phyloP scores from a whole-genome alignment of 1,140 invertebrate genomes.

The Aphelinus atriplicis region DNA sequence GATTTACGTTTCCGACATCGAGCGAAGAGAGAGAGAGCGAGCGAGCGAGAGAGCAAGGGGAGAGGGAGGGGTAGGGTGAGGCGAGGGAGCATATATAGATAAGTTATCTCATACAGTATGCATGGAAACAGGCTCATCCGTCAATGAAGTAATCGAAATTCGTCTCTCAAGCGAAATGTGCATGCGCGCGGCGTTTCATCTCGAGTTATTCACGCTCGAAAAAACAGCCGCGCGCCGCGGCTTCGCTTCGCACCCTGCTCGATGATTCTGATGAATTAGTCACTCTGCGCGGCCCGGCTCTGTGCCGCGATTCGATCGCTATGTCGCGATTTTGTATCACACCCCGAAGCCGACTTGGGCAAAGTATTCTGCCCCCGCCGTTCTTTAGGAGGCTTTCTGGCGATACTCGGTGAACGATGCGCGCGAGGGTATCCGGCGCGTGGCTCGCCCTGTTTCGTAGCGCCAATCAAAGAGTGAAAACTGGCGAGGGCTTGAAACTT shows the following conservation, averaged over 20 bases:
- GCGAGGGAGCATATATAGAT: background rate
- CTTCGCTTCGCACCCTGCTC: background rate
- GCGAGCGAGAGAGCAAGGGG: too few species aligned
- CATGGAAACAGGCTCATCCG: conserved; percentile 48
- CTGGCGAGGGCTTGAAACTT: too few species aligned
- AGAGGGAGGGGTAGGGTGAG: too few species aligned
- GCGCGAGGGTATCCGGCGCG: too few species aligned
- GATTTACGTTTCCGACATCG: conserved; percentile 22
- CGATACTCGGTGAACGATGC: too few species aligned
- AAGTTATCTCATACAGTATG: conserved; percentile 48
- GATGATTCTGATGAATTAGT: background rate
- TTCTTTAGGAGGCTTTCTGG: too few species aligned
- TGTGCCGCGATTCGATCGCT: background rate
- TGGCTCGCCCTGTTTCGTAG: too few species aligned
- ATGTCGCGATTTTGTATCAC: background rate
- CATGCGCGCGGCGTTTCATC: background rate
- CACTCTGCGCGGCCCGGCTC: background rate
- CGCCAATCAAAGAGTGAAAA: too few species aligned
- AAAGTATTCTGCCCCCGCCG: background rate
- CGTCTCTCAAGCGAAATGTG: too few species aligned
- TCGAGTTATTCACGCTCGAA: background rate
- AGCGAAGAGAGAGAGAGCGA: too few species aligned
- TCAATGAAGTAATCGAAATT: conserved; percentile 48
- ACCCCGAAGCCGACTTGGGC: background rate
- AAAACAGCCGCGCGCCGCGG: background rate